phyloP scores from a whole-genome alignment of 2,888 invertebrate species.

The Luperina testacea region DNA sequence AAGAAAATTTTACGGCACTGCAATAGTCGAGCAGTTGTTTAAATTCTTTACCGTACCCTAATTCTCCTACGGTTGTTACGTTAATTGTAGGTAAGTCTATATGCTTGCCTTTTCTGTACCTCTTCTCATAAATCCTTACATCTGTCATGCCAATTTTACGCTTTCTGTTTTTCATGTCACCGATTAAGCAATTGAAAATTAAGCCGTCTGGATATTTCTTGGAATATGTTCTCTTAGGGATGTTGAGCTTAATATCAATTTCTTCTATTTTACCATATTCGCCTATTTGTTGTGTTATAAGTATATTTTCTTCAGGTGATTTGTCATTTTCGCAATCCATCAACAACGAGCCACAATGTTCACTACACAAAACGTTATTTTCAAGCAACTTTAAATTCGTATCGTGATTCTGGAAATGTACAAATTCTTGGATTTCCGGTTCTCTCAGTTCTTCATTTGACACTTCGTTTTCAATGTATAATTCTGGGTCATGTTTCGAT shows the following conservation, averaged over 20 bases:
- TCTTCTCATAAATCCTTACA: slow-evolving; percentile 71
- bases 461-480: not conserved
- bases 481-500: not conserved
- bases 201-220: slow-evolving; percentile 40
- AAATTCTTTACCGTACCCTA: slow-evolving; percentile 79
- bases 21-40: slow-evolving; percentile 79
- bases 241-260: slow-evolving; percentile 69
- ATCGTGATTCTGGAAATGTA: not conserved
- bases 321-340: slow-evolving; percentile 63
- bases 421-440: not conserved
- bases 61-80: slow-evolving; percentile 66
- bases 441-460: not conserved
- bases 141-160: slow-evolving; percentile 78
- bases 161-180: slow-evolving; percentile 64
- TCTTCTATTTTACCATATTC: slow-evolving; percentile 60
- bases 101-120: slow-evolving; percentile 83
- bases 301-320: slow-evolving; percentile 40
- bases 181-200: slow-evolving; percentile 18
- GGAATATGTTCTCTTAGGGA: slow-evolving; percentile 79
- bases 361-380: not conserved
- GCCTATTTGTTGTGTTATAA: slow-evolving; percentile 59
- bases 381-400: not conserved
- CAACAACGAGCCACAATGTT: slow-evolving; percentile 37
- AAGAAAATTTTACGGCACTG: slow-evolving; percentile 84
- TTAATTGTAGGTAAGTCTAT: slow-evolving; percentile 81